Evolutionary conservation across 2,888 invertebrate genomes (phyloP), one percentile per base, ranked within the genome.

Genomic region (Cantharis nigra): DNA sequence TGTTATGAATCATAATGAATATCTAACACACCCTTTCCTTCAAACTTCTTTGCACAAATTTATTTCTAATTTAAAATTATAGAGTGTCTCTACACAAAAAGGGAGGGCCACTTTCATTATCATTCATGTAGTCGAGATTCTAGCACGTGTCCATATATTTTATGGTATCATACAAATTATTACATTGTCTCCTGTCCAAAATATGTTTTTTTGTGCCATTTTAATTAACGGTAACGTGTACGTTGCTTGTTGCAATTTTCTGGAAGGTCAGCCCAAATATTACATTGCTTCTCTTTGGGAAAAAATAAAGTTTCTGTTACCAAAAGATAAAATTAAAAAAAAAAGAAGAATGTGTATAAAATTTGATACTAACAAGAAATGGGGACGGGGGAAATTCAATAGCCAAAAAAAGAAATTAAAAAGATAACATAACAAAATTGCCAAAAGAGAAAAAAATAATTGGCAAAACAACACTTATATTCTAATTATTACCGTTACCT

Each of bases 1-100:
- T 80, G 74, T 74, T 81, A 71, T 80, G 81, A 82, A 79, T 82
- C 82, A 82, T 80, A 80, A 80, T 81, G 79, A 79, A 82, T 81
- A 80, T 79, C 79, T 80, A 81, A 79, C 81, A 80, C 81, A 80
- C 80, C 81, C 78, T 80, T 79, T 71, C 70, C 78, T 75, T 71
- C 76, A 78, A 79, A 79, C 71, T 78, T 63, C 75, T 76, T 75
- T 67, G 72, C 78, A 80, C 77, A 80, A 80, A 77, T 78, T 71
- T 78, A 81, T 76, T 78, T 81, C 77, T 81, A 77, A 80, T 80
- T 82, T 81, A 77, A 81, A 81, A 81, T 82, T 80, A 80, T 81
- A 81, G 80, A 80, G 79, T 81, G 79, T 62, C 62, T 33, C 69
- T 79, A 81, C 80, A 81, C 78, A 80, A 78, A 81, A 81, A 73